Conservation (phyloP, 2,113 vertebrate species). For the Solenodon paradoxus region DNA sequence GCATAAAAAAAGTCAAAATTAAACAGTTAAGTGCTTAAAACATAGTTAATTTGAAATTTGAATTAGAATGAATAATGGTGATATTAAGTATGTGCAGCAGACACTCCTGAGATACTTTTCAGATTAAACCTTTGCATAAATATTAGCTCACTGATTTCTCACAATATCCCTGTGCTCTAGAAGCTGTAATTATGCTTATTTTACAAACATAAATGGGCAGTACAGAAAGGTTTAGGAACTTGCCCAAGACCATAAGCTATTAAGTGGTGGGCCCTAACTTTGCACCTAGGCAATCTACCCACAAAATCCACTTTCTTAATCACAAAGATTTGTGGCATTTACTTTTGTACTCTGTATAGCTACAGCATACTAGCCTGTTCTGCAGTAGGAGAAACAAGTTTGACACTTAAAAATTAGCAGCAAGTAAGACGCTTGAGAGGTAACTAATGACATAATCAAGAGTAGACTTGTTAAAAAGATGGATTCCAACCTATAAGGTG, state of each 20-base stretch:
- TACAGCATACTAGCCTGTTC: background rate
- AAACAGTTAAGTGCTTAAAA: background rate
- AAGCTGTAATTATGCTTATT: background rate
- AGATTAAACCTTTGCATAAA: background rate
- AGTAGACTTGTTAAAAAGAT: background rate
- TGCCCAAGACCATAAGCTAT: background rate
- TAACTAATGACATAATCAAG: background rate
- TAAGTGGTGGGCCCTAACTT: background rate
- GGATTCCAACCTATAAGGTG: background rate
- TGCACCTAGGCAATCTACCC: background rate
- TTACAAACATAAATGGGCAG: background rate
- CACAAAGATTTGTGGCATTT: background rate
- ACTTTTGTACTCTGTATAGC: background rate
- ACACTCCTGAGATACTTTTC: background rate
- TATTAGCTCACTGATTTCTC: background rate
- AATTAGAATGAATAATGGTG: background rate
- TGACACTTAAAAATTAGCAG: background rate
- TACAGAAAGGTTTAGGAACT: background rate
- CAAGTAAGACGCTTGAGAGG: background rate
- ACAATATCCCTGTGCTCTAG: background rate
- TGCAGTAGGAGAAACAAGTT: background rate
- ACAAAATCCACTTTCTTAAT: background rate
- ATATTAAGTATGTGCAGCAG: background rate
- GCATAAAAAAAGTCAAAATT: background rate
- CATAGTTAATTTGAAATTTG: background rate